Evolutionary conservation across 2,797 vertebrate species (phyloP), one percentile per base, ranked within the genome.

Genomic region (Urosaurus nigricauda): DNA sequence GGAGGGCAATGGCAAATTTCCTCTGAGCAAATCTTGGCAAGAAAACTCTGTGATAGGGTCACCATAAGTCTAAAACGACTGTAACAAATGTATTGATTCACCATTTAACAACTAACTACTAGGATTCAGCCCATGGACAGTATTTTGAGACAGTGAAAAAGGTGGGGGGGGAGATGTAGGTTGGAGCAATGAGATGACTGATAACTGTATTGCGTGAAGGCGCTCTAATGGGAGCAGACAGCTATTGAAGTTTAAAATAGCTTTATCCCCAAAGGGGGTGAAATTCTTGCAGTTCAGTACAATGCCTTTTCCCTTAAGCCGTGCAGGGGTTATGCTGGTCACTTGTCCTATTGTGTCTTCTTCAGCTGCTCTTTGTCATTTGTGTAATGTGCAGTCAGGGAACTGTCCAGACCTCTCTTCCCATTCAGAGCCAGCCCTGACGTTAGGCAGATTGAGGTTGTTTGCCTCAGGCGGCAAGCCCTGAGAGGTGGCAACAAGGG

Each of bases 191-290:
- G 92, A 81, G 92, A 88, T 9, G 24, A 87, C 91, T 79, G 29
- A 58, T 93, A 92, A 12, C 68, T 43, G 89, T 90, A 91, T 74
- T n/a, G 91, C 92, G 81, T 88, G 65, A 73, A 90, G 94, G 86
- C 78, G 40, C 37, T 63, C 86, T 84, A 17, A n/a, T 77, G 90
- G 93, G 73, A 85, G 24, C 1, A 29, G 65, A 24, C 82, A 6
- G 79, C 91, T 95, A 92, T 4, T 93, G 93, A 90, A 91, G 93
- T 88, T 78, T 96, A 91, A 94, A 95, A 93, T 29, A 89, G 56
- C 86, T 89, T 87, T 84, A 74, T 79, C 37, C 84, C 87, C 94
- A 91, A 47, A 0, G 2, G 5, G 65, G 86, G 85, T 37, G 77
- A 80, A 82, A 87, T 85, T 40, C 88, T 7, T 84, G 90, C 51